Evolutionary conservation across 2,888 invertebrate species (phyloP).

Genomic region (Synergus umbraculus): DNA sequence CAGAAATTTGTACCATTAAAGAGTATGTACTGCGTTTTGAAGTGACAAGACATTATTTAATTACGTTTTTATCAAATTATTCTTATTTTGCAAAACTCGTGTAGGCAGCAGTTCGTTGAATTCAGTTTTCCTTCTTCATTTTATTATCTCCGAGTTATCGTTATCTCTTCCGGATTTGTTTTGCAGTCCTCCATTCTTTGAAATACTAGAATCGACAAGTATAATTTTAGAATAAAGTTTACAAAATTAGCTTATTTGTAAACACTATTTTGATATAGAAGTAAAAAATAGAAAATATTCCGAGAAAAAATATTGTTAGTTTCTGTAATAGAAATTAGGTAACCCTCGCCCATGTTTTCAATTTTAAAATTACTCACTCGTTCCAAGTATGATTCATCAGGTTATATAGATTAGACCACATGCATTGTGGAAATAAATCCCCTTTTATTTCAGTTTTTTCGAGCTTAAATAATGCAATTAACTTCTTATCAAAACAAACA

Average conservation of each 20-base stretch:
- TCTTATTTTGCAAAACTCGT: neutral
- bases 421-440: constrained; percentile 17
- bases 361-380: constrained; percentile 15
- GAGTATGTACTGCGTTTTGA: neutral
- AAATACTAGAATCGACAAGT: neutral
- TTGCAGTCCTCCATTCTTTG: neutral
- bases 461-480: constrained; percentile 15
- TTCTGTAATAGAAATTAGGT: neutral
- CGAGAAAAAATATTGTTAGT: neutral
- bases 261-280: neutral
- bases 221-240: neutral
- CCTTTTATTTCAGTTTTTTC: neutral
- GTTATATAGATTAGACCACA: constrained; percentile 28
- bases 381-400: constrained; percentile 28
- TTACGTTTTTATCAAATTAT: neutral
- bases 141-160: neutral
- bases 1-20: no score
- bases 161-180: constrained; percentile 22
- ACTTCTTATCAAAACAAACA: neutral
- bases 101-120: neutral
- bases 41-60: neutral
- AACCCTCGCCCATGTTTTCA: constrained; percentile 19
- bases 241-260: neutral
- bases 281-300: neutral
- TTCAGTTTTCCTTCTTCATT: neutral